Evolutionary conservation across 2,113 vertebrate genomes (phyloP).

Genomic region (Donacobius atricapilla): DNA sequence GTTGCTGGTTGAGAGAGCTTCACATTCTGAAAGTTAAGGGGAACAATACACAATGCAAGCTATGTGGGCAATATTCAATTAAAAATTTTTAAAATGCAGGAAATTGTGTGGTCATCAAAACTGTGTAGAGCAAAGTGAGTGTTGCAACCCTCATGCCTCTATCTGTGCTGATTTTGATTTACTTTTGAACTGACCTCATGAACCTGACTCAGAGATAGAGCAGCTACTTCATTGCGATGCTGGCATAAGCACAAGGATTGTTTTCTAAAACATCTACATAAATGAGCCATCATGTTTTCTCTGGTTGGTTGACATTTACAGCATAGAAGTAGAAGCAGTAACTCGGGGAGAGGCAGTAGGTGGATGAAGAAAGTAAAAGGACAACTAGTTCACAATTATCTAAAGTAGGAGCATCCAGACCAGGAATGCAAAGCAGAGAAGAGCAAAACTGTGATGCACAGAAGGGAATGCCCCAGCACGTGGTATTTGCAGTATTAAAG

Average conservation of each 20-base stretch:
- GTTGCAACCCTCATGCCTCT: not conserved
- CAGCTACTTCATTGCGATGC: not conserved
- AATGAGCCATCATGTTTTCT: not conserved
- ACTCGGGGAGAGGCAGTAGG: not conserved
- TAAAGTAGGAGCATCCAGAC: not conserved
- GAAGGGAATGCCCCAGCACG: rapidly evolving
- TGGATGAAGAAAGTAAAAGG: not conserved
- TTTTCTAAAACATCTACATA: not conserved
- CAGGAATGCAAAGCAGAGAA: not conserved
- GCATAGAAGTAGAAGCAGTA: not conserved
- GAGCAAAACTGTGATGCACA: not conserved
- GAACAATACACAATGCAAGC: rapidly evolving
- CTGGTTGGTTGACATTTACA: not conserved
- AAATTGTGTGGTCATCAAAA: not conserved
- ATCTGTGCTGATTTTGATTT: not conserved
- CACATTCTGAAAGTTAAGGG: not conserved
- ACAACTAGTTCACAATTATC: not conserved
- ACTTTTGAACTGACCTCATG: not conserved
- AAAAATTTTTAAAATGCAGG: rapidly evolving
- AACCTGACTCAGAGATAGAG: not conserved
- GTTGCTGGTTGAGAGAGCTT: not conserved
- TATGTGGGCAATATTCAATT: not conserved
- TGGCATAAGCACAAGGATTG: not conserved
- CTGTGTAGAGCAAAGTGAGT: rapidly evolving
- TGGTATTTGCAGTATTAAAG: not conserved